phyloP scores from a whole-genome alignment of 2,113 vertebrate genomes.

The Brachirus orientalis region DNA sequence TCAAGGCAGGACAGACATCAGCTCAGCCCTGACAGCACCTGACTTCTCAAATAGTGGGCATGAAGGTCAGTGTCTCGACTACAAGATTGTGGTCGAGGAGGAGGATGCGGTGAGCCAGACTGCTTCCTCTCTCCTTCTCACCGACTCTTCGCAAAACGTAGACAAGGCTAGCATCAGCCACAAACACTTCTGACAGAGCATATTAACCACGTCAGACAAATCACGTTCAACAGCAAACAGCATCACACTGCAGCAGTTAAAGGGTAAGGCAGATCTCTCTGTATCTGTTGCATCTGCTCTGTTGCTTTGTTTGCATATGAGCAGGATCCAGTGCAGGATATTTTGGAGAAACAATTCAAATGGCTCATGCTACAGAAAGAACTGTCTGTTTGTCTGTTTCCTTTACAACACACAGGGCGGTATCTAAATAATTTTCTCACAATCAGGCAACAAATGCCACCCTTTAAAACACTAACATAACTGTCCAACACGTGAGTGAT shows the following conservation, averaged over 20 bases:
- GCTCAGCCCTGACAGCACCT: constrained; percentile 18
- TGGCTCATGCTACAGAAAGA: constrained; percentile 40
- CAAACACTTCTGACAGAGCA: constrained; percentile 60
- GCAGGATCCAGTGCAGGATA: constrained; percentile 9
- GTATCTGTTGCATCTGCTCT: constrained; percentile 14
- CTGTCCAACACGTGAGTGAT: too few species aligned
- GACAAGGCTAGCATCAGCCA: constrained; percentile 52
- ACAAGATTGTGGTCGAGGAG: constrained; percentile 14
- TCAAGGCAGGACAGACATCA: constrained; percentile 7
- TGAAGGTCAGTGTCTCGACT: constrained; percentile 46
- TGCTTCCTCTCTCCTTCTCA: neutral
- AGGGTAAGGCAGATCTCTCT: constrained; percentile 36
- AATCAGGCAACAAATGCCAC: neutral
- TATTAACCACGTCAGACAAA: constrained; percentile 54
- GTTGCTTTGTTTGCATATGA: constrained; percentile 30
- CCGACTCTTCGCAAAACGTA: constrained; percentile 20
- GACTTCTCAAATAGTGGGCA: constrained; percentile 24
- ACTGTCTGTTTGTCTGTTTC: constrained; percentile 32
- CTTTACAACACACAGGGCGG: too few species aligned
- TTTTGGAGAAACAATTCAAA: constrained; percentile 21
- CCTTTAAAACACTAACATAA: neutral
- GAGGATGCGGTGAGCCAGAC: constrained; percentile 16
- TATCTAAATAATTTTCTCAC: too few species aligned
- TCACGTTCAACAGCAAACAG: constrained; percentile 36
- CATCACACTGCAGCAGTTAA: constrained; percentile 28